Conservation (phyloP, 2,797 vertebrate species). For the Hydrocynus forskahlii region DNA sequence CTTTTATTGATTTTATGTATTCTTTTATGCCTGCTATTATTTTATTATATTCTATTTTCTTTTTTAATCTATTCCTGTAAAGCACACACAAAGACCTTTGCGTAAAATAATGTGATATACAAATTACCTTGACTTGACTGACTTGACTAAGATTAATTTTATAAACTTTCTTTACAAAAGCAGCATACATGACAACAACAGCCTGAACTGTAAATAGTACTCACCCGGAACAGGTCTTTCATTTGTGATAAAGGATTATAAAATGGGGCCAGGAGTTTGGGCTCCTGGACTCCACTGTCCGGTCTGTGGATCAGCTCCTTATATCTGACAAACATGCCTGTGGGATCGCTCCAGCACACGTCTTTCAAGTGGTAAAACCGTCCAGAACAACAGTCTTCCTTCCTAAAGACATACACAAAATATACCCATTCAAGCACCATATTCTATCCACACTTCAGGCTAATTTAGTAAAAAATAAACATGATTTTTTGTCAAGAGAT, state of each 20-base stretch:
- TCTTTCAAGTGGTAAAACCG: conserved; percentile 80
- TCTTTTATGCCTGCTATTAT: no score
- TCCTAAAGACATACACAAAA: conserved; percentile 24
- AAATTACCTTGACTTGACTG: no score
- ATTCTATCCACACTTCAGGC: not conserved
- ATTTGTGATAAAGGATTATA: conserved; percentile 67
- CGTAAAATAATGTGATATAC: no score
- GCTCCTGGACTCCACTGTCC: conserved; percentile 69
- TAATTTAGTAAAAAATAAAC: no score
- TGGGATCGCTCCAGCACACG: conserved; percentile 81
- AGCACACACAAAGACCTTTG: no score
- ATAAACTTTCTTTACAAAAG: not conserved
- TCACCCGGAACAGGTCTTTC: conserved; percentile 75
- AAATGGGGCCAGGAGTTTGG: conserved; percentile 74
- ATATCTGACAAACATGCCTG: conserved; percentile 77
- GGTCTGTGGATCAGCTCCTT: conserved; percentile 52
- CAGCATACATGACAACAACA: not conserved
- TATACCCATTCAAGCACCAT: not conserved
- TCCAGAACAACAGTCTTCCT: conserved; percentile 67
- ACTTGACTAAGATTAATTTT: no score
- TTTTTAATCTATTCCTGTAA: no score
- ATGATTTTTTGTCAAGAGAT: no score
- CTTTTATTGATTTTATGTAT: no score
- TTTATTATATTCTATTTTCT: no score
- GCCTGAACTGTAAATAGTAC: not conserved